Base-by-base conservation (phyloP, 2,113 vertebrate species). In the Talpa occidentalis region DNA sequence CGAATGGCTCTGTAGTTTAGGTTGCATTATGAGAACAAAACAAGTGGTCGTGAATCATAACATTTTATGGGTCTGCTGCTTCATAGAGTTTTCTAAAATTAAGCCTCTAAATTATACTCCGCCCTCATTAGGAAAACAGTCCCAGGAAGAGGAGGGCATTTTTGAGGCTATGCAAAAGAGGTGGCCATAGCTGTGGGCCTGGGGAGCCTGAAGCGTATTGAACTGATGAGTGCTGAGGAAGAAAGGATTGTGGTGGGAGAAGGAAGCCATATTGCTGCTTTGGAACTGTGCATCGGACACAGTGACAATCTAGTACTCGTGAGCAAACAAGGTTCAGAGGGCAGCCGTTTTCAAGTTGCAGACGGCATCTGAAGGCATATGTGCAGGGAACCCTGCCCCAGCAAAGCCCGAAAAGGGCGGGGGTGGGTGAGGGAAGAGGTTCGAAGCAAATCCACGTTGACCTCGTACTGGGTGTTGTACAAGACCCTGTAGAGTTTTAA, bases 11-110 rank as follows among this genome's bases (percentile, higher is more conserved):
- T 82, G 97, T 95, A 97, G 97, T 98, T 98, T 97, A 98, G 98
- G 98, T 98, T 98, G 98, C 96, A 97, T 98, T 98, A 97, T 49
- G 96, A 98, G 98, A 98, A 98, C 98, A 98, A 98, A 99, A 98
- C 98, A 98, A 99, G 98, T 97, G 97, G 96, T 97, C 97, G 49
- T 98, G 98, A 98, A 98, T 98, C 98, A 98, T 96, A 92, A 95
- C 97, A 97, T 95, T 99, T 98, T 97, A 98, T 94, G 98, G 98
- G 95, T 94, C 96, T 83, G 98, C 94, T 86, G 96, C 79, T 98
- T 95, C 66, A 49, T 95, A 67, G 32, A 78, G 95, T 97, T 97
- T 97, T 94, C 96, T 91, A 67, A 92, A 97, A 96, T 94, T 96
- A 97, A 91, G 17, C 88, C 95, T 95, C 85, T 97, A 97, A 97